Percentiles rank a stretch among this genome's conserved stretches.
phyloP scores from a whole-genome alignment of 2,113 vertebrate genomes.

The Pseudopodoces humilis region DNA sequence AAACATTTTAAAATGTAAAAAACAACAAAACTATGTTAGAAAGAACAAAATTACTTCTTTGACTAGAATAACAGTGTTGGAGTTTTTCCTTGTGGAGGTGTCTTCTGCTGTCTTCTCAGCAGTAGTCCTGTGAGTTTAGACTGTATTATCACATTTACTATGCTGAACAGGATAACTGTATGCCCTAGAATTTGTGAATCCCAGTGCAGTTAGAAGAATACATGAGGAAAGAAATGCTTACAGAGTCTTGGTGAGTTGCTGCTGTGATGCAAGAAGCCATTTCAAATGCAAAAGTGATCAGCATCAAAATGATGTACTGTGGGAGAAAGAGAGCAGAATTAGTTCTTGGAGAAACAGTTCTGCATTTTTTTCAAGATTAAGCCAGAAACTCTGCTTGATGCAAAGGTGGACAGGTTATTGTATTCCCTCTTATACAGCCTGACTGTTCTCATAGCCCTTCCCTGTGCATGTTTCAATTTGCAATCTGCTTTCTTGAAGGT shows the following conservation, averaged over 20 bases:
- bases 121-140: background rate
- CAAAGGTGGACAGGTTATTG: background rate
- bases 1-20: background rate
- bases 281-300: constrained; percentile 80
- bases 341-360: background rate
- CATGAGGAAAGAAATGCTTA: constrained; percentile 60
- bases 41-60: background rate
- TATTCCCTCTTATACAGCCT: background rate
- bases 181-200: background rate
- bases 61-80: background rate
- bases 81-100: background rate
- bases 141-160: background rate
- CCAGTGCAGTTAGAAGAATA: rapidly evolving
- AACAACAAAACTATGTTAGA: background rate
- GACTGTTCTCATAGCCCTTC: background rate
- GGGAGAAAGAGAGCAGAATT: constrained; percentile 17
- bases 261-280: constrained; percentile 82
- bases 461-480: background rate
- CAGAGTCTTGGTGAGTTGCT: constrained; percentile 74
- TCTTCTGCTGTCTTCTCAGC: background rate
- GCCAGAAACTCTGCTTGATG: background rate
- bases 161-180: background rate
- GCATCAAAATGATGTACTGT: constrained; percentile 82
- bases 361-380: background rate
- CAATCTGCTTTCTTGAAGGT: background rate